phyloP scores from a whole-genome alignment of 2,888 invertebrate species.

The Monochamus alternatus region DNA sequence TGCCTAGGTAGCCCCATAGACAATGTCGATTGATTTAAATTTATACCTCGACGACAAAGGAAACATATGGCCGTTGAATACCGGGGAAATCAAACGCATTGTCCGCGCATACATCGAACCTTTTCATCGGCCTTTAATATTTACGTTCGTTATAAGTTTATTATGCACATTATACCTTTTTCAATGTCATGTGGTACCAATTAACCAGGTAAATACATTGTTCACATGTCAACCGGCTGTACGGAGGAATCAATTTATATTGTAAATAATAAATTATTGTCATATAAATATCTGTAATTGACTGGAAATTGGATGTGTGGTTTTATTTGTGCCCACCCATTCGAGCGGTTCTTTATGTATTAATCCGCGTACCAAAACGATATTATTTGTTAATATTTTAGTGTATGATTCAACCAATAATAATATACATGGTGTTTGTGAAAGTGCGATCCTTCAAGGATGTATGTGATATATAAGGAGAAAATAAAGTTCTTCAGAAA shows the following conservation, averaged over 20 bases:
- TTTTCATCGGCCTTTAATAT: slow-evolving; percentile 25
- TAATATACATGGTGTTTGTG: too few relatives aligned
- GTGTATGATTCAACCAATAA: too few relatives aligned
- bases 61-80: background rate
- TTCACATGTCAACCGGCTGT: slow-evolving; percentile 15
- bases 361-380: background rate
- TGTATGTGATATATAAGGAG: too few relatives aligned
- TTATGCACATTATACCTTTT: slow-evolving; percentile 25
- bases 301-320: slow-evolving; percentile 1
- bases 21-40: background rate
- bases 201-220: slow-evolving; percentile 24
- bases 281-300: slow-evolving; percentile 22
- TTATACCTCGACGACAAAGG: background rate
- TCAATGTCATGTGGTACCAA: slow-evolving; percentile 17
- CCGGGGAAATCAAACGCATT: background rate
- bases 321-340: background rate
- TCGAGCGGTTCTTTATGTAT: background rate
- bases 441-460: too few relatives aligned
- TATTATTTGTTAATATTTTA: background rate
- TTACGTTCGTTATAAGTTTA: slow-evolving; percentile 17
- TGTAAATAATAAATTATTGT: slow-evolving; percentile 22
- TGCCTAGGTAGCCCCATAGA: background rate
- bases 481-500: too few relatives aligned
- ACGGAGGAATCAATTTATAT: slow-evolving; percentile 19
- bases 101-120: slow-evolving; percentile 1